A percentile compares a stretch with the other conserved stretches of the same genome.
Evolutionary conservation across 2,113 vertebrate genomes (phyloP).

Genomic region (Nothobranchius furzeri): DNA sequence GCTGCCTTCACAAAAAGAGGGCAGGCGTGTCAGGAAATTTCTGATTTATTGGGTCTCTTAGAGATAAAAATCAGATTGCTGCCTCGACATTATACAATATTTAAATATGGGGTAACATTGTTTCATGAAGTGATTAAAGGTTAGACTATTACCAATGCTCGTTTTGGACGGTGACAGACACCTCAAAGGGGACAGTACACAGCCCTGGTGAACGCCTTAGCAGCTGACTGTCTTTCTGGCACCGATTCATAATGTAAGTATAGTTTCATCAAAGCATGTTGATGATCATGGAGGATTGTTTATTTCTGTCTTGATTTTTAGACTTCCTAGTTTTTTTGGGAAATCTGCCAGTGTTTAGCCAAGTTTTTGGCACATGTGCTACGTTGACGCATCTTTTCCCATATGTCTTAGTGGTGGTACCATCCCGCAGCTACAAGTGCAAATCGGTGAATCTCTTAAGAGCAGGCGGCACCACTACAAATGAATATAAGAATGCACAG

Average conservation of each 20-base stretch:
- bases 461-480: too few species aligned
- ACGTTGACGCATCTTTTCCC: background rate
- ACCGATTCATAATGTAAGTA: background rate
- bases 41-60: too few species aligned
- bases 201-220: background rate
- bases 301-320: too few species aligned
- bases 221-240: background rate
- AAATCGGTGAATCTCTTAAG: background rate
- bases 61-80: too few species aligned
- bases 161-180: too few species aligned
- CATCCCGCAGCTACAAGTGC: constrained; percentile 4
- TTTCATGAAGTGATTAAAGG: background rate
- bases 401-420: constrained; percentile 3
- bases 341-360: too few species aligned
- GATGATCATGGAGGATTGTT: too few species aligned
- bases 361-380: background rate
- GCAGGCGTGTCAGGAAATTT: too few species aligned
- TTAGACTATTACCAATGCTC: background rate
- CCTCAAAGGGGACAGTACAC: background rate
- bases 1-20: too few species aligned
- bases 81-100: too few species aligned
- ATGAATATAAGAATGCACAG: background rate
- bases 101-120: too few species aligned
- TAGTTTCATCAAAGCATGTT: background rate
- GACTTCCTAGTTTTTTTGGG: too few species aligned